Percentiles rank a stretch among this genome's conserved stretches.
Evolutionary conservation across 2,888 invertebrate genomes (phyloP).

Genomic region (Smittia aterrima): DNA sequence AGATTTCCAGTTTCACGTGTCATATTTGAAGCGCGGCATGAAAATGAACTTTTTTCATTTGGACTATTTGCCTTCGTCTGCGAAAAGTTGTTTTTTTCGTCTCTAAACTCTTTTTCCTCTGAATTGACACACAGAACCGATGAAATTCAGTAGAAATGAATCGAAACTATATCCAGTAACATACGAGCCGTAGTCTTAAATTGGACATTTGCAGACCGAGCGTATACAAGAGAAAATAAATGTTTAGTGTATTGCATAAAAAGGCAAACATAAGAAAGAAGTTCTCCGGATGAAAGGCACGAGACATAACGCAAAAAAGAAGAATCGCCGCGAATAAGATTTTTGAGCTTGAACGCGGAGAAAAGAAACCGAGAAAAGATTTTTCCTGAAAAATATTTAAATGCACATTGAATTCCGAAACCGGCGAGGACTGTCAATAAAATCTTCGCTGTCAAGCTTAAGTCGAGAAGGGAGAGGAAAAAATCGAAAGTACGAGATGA

Average conservation of each 20-base stretch:
- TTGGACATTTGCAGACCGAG: conserved; percentile 16
- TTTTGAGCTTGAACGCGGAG: neutral
- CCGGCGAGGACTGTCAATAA: conserved; percentile 26
- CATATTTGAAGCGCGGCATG: neutral
- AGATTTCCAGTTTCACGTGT: neutral
- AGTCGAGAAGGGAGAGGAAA: neutral
- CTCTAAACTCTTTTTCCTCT: neutral
- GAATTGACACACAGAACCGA: conserved; percentile 6
- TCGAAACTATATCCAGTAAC: conserved; percentile 8
- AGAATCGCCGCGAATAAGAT: neutral
- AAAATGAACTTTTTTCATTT: neutral
- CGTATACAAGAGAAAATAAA: conserved; percentile 5
- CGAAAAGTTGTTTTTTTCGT: too few species aligned
- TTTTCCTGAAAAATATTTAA: conserved; percentile 7
- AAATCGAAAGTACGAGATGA: conserved; percentile 23
- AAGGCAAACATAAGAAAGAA: conserved; percentile 11
- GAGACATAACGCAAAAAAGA: conserved; percentile 26
- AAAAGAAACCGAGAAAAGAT: neutral
- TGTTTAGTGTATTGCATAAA: conserved; percentile 15
- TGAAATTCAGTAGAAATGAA: conserved; percentile 12
- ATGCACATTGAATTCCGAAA: conserved; percentile 32
- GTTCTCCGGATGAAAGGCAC: conserved; percentile 35
- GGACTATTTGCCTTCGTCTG: too few species aligned
- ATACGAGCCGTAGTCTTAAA: conserved; percentile 7
- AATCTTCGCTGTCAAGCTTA: neutral